These are phyloP conservation scores for Apostichopus japonicus DNA, from an alignment of 35 echinoderm and acorn worm species.

Conservation along the genomic window DNA sequence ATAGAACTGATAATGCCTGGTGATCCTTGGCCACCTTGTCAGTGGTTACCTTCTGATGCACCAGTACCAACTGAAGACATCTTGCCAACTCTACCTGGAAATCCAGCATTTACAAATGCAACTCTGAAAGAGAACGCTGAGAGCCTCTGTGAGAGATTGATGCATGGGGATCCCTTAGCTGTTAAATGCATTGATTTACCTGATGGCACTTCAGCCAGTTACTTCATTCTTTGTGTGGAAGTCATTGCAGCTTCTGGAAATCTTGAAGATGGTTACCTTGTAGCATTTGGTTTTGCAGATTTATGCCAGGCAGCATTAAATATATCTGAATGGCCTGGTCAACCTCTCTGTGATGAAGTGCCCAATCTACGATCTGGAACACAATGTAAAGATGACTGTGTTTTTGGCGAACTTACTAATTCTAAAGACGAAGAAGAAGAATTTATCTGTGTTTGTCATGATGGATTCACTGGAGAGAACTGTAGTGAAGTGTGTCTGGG, in stretches of 20 bases:
- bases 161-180: slow-evolving; percentile 57
- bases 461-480: slow-evolving; percentile 67
- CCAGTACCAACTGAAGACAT: slow-evolving; percentile 26
- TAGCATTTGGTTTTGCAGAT: slow-evolving; percentile 86
- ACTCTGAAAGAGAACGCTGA: slow-evolving; percentile 31
- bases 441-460: slow-evolving; percentile 57
- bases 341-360: slow-evolving; percentile 71
- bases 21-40: slow-evolving; percentile 72
- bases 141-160: slow-evolving; percentile 43
- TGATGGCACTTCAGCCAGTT: slow-evolving; percentile 56
- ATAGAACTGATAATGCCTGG: slow-evolving; percentile 48
- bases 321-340: slow-evolving; percentile 71
- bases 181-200: slow-evolving; percentile 46
- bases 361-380: slow-evolving; percentile 67
- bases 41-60: slow-evolving; percentile 84
- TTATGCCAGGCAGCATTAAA: slow-evolving; percentile 75
- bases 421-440: background rate
- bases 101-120: slow-evolving; percentile 53
- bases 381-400: slow-evolving; percentile 72
- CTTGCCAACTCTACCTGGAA: background rate
- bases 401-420: slow-evolving; percentile 58
- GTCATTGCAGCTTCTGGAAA: slow-evolving; percentile 62
- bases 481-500: slow-evolving; percentile 79
- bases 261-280: slow-evolving; percentile 59
- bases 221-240: slow-evolving; percentile 71